phyloP scores from a whole-genome alignment of 2,888 invertebrate species.

The Zonitis immaculata region DNA sequence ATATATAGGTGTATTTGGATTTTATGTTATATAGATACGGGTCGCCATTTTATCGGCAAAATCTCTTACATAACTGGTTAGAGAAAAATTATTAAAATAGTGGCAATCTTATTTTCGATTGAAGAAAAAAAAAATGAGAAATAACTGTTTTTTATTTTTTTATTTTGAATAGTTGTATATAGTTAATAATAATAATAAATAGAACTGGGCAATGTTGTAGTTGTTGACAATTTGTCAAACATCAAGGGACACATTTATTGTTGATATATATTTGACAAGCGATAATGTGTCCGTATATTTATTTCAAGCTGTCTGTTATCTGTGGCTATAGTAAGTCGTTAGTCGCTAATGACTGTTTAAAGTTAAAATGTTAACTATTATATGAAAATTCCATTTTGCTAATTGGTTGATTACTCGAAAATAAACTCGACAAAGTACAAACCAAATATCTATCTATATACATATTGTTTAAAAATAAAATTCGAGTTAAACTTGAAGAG shows the following conservation, averaged over 20 bases:
- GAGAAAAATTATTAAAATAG: no score
- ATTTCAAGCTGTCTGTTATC: constrained; percentile 35
- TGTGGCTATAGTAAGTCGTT: constrained; percentile 33
- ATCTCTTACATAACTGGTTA: no score
- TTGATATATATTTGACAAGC: constrained; percentile 40
- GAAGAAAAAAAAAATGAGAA: no score
- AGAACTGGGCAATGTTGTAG: neutral
- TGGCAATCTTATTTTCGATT: no score
- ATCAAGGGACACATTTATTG: constrained; percentile 31
- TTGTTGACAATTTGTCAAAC: constrained; percentile 36
- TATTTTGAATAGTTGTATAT: no score
- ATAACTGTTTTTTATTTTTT: no score
- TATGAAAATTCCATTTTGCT: constrained; percentile 34
- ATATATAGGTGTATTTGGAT: no score
- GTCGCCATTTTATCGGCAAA: neutral
- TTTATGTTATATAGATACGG: neutral
- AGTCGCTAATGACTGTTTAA: constrained; percentile 40
- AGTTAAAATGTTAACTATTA: constrained; percentile 34
- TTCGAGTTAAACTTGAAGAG: neutral
- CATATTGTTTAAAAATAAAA: constrained; percentile 1
- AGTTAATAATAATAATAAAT: neutral
- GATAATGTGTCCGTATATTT: constrained; percentile 39
- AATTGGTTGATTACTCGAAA: constrained; percentile 39
- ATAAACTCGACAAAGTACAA: constrained; percentile 20
- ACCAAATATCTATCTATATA: no score